Conservation (phyloP, 2,888 invertebrate genomes). For the Agonopterix heracliana region DNA sequence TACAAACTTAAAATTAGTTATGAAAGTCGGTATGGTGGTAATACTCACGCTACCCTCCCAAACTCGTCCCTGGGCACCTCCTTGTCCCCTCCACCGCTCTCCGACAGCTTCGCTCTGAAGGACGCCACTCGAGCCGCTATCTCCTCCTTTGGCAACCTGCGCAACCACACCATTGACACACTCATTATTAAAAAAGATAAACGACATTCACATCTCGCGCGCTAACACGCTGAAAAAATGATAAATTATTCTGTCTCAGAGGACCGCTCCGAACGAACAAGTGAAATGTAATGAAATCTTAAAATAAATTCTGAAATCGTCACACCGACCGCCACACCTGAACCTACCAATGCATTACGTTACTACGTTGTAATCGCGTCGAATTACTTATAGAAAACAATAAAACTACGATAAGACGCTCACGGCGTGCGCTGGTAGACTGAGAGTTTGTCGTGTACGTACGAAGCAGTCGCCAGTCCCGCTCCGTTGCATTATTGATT, state of each 20-base stretch:
- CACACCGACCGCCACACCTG: slow-evolving; percentile 26
- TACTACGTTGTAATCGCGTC: slow-evolving; percentile 37
- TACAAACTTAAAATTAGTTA: neutral
- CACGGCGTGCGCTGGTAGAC: slow-evolving; percentile 34
- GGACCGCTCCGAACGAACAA: slow-evolving; percentile 32
- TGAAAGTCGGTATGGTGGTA: neutral
- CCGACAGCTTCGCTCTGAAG: slow-evolving; percentile 91
- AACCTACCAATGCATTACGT: slow-evolving; percentile 68
- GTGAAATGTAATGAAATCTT: slow-evolving; percentile 44
- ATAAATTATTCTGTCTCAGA: neutral
- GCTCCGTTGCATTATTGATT: slow-evolving; percentile 54
- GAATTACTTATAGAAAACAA: slow-evolving; percentile 68
- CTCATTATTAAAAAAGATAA: slow-evolving; percentile 42
- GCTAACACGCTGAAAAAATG: neutral
- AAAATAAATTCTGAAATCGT: slow-evolving; percentile 33
- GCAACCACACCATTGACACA: slow-evolving; percentile 68
- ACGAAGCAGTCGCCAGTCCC: slow-evolving; percentile 29
- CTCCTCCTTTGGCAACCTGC: slow-evolving; percentile 89
- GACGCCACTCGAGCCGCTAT: slow-evolving; percentile 91
- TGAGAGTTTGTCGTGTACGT: slow-evolving; percentile 22
- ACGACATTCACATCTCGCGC: slow-evolving; percentile 2
- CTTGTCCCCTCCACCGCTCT: slow-evolving; percentile 68
- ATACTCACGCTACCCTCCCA: slow-evolving; percentile 83
- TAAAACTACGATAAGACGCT: slow-evolving; percentile 64
- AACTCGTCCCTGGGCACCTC: slow-evolving; percentile 86